These are phyloP conservation scores for Amphipyra berbera DNA, from an alignment of 2,888 invertebrate genomes.

Conservation along the genomic window DNA sequence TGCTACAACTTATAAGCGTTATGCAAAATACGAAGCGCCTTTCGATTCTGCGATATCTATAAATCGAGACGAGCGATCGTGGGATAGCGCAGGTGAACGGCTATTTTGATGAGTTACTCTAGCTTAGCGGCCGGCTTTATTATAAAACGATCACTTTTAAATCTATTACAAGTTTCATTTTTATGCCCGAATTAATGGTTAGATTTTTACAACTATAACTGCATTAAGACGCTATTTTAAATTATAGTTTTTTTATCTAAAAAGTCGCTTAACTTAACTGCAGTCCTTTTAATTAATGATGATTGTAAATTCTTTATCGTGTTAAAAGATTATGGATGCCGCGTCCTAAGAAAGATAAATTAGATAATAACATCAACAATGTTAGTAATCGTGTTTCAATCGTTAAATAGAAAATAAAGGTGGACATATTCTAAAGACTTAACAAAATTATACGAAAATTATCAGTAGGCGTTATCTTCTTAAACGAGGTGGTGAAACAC, in stretches of 20 bases:
- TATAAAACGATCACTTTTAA: constrained; percentile 66
- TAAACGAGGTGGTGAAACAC: constrained; percentile 55
- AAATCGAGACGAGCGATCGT: constrained; percentile 85
- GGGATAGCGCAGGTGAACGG: constrained; percentile 85
- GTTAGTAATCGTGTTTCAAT: constrained; percentile 28
- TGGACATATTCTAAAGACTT: constrained; percentile 14
- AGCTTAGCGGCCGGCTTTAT: constrained; percentile 72
- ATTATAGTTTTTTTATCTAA: constrained; percentile 2
- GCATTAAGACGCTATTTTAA: constrained; percentile 8
- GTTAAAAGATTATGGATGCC: constrained; percentile 3
- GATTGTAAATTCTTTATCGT: constrained; percentile 12
- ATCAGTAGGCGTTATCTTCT: constrained; percentile 43
- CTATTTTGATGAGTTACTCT: constrained; percentile 81
- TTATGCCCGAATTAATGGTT: constrained; percentile 11
- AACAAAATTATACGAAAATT: constrained; percentile 42
- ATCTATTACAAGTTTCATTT: constrained; percentile 51
- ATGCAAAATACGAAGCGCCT: constrained; percentile 87
- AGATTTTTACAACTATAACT: constrained; percentile 13
- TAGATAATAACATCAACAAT: constrained; percentile 13
- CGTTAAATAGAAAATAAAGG: constrained; percentile 40
- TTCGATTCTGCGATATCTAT: constrained; percentile 86
- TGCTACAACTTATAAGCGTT: constrained; percentile 82
- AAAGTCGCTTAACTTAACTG: constrained; percentile 3
- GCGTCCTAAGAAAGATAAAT: constrained; percentile 7
- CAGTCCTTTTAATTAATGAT: constrained; percentile 15